These are phyloP conservation scores for Liparis tanakae DNA, from an alignment of 2,797 vertebrate species.

Conservation along the genomic window DNA sequence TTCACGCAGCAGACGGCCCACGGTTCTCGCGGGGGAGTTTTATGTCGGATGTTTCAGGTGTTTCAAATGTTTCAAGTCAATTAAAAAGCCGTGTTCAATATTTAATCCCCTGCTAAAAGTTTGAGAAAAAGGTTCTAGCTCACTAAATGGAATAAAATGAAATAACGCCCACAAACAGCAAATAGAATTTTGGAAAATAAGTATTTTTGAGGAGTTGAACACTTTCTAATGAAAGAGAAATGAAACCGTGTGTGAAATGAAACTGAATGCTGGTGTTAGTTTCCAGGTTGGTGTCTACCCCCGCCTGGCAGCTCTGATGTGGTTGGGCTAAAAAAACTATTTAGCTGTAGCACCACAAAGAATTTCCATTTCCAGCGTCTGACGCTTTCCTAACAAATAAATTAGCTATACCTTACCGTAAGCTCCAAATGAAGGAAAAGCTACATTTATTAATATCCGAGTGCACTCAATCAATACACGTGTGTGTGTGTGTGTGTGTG, in stretches of 20 bases:
- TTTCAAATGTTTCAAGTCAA: no score
- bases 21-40: neutral
- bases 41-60: conserved; percentile 7
- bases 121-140: neutral
- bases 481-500: no score
- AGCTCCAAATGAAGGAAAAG: neutral
- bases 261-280: conserved; percentile 25
- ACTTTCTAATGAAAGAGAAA: conserved; percentile 5
- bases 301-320: conserved; percentile 43
- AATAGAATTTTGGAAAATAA: neutral
- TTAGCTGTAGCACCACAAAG: conserved; percentile 52
- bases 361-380: conserved; percentile 57
- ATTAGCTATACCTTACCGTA: conserved; percentile 15
- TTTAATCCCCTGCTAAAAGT: neutral
- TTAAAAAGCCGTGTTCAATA: neutral
- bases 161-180: neutral
- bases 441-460: no score
- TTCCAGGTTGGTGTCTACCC: conserved; percentile 21
- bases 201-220: conserved; percentile 18
- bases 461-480: neutral
- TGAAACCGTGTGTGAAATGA: conserved; percentile 8
- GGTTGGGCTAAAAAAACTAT: conserved; percentile 42
- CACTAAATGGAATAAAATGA: no score
- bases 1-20: conserved; percentile 19
- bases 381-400: conserved; percentile 31